phyloP scores from a whole-genome alignment of 2,888 invertebrate genomes.

The Bellardia pandia region DNA sequence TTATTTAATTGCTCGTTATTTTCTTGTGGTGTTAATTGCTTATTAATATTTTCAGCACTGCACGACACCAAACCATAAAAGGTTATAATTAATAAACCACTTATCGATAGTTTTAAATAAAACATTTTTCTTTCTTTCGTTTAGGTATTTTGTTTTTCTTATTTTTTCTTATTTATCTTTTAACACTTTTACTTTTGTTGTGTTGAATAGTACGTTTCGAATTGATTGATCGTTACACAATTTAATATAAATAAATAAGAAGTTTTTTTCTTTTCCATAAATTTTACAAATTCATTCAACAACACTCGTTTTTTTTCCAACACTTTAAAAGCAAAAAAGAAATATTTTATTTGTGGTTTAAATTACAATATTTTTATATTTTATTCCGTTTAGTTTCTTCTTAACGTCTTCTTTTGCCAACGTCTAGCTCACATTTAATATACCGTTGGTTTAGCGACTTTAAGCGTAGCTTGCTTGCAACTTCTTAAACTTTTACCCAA shows the following conservation, averaged over 20 bases:
- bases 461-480: slow-evolving; percentile 67
- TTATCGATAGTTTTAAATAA: slow-evolving; percentile 55
- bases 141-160: slow-evolving; percentile 14
- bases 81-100: slow-evolving; percentile 39
- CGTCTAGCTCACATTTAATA: slow-evolving; percentile 70
- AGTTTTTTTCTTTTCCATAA: slow-evolving; percentile 15
- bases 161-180: slow-evolving; percentile 36
- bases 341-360: slow-evolving; percentile 13
- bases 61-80: slow-evolving; percentile 25
- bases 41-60: slow-evolving; percentile 23
- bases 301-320: slow-evolving; percentile 4
- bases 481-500: slow-evolving; percentile 73
- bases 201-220: neutral
- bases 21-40: slow-evolving; percentile 24
- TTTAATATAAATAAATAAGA: slow-evolving; percentile 9
- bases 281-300: slow-evolving; percentile 44
- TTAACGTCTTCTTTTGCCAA: slow-evolving; percentile 72
- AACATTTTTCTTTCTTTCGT: slow-evolving; percentile 44
- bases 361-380: slow-evolving; percentile 33
- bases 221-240: slow-evolving; percentile 25
- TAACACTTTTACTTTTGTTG: slow-evolving; percentile 62
- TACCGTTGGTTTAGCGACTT: slow-evolving; percentile 57
- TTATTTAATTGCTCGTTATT: slow-evolving; percentile 27
- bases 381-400: slow-evolving; percentile 68
- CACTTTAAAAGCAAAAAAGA: slow-evolving; percentile 7